Base-by-base conservation (phyloP, 2,888 invertebrate genomes). In the Druceiella hillmani region DNA sequence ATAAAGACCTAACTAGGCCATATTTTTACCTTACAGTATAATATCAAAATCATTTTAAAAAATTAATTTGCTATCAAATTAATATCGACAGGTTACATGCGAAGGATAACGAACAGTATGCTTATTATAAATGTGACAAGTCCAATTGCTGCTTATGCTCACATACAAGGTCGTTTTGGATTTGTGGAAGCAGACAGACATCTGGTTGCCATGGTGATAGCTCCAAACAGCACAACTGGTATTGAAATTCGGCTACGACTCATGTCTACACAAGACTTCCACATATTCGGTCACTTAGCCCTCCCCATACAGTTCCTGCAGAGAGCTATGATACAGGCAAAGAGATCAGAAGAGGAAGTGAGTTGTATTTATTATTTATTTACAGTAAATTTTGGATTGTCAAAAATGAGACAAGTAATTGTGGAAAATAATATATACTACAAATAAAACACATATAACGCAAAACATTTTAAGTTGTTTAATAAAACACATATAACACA, bases 71-170 rank as follows among this genome's bases (percentile, higher is more conserved):
- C 33, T 14, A 13, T 17, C 10, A 22, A 14, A 20, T 29, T 2
- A 24, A 11, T 30, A 28, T 36, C 46, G 36, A 1, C 56, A 76
- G 82, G 87, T 4, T 78, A 83, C 59, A 73, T 86, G 48, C 77
- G 76, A 32, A 78, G 78, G 29, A 62, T 88, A 13, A 83, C 82
- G 1, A 83, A 87, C 59, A 87, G 83, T 44, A 83, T 83, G 80
- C 56, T 87, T 2, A 71, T 74, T 1, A 75, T 87, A 11, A 87
- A 87, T 56, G 74, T 87, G 3, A 86, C 85, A 0, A 85, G 86
- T 3, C 84, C 86, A 0, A 64, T 81, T 31, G 77, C 82, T 32
- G 80, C 80, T 37, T 79, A 80, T 51, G 68, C 77, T 0, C 75
- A 72, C 9, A 69, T 84, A 12, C 74, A 75, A 1, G 85, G 81